Conservation (phyloP, 2,797 vertebrate genomes). For the Melopsittacus undulatus region DNA sequence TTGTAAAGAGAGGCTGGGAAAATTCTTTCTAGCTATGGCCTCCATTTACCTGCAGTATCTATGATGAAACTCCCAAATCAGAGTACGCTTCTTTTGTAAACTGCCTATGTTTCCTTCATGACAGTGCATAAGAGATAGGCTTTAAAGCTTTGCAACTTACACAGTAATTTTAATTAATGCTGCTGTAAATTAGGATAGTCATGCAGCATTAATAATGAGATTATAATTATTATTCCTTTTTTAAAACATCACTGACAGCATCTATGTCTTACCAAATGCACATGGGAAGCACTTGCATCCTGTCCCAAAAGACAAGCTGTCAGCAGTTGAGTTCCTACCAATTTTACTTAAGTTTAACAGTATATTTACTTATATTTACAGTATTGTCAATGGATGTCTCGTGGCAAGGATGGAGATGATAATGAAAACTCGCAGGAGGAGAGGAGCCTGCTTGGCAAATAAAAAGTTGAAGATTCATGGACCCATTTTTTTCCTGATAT, state of each 20-base stretch:
- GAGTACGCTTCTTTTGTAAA: background rate
- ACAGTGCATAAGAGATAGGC: background rate
- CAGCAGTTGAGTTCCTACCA: background rate
- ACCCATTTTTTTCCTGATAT: accelerated
- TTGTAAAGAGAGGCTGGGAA: background rate
- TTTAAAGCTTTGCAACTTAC: background rate
- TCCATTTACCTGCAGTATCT: background rate
- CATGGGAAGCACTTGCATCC: background rate
- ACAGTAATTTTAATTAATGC: background rate
- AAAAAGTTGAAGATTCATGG: background rate
- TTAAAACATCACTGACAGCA: background rate
- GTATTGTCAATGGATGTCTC: background rate
- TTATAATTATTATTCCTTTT: background rate
- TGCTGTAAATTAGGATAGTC: background rate
- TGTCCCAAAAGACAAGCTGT: background rate
- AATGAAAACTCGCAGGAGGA: background rate
- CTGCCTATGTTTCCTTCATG: background rate
- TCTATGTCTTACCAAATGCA: background rate
- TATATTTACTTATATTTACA: background rate
- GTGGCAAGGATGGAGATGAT: background rate
- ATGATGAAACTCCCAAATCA: background rate
- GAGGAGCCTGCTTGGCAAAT: background rate
- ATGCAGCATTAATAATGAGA: background rate
- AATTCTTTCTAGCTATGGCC: background rate
- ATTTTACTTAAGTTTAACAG: background rate